Base-by-base conservation (phyloP, 2,797 vertebrate species). In the Hozukius guyotensis region DNA sequence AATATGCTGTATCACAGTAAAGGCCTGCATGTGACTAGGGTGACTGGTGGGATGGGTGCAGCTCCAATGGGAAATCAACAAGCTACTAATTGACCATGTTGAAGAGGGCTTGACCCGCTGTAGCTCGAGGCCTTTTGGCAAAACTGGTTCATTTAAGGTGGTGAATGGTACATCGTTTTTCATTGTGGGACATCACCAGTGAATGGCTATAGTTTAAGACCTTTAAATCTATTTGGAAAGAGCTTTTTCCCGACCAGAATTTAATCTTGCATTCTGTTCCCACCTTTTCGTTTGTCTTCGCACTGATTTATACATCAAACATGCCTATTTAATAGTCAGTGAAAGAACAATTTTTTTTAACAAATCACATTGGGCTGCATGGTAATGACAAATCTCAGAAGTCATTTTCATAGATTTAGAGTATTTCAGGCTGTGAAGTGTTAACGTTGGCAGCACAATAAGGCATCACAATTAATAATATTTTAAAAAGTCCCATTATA, bases 31-130 rank as follows among this genome's bases (percentile, higher is more conserved):
- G n/a, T 81, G 60, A 86, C 14, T 2, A 67, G 31, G 31, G 16
- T 72, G n/a, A 55, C 52, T 60, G 56, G 2, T 67, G 22, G 32
- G 29, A 59, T 75, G 25, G 29, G 13, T 69, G 80, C 27, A 59
- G 14, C 27, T 34, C 2, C 10, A 66, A 25, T 81, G 2, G 46
- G 13, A 78, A 78, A 78, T 79, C 34, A 56, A 64, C 65, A 57
- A 34, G 24, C 46, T 38, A 38, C 34, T 73, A 78, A 82, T n/a
- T 80, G 49, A 79, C 27, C 22, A 53, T 65, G 22, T 65, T 25
- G 25, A 13, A 77, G 24, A 84, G 34, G 36, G 32, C 16, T 32
- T 86, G 64, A 80, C 34, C 8, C 11, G 2, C 9, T 52, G 32
- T 60, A 64, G 55, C 64, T 67, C 0, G 0, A 60, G 32, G 59